Evolutionary conservation across 2,888 invertebrate genomes (phyloP).

Genomic region (Lysandra coridon): DNA sequence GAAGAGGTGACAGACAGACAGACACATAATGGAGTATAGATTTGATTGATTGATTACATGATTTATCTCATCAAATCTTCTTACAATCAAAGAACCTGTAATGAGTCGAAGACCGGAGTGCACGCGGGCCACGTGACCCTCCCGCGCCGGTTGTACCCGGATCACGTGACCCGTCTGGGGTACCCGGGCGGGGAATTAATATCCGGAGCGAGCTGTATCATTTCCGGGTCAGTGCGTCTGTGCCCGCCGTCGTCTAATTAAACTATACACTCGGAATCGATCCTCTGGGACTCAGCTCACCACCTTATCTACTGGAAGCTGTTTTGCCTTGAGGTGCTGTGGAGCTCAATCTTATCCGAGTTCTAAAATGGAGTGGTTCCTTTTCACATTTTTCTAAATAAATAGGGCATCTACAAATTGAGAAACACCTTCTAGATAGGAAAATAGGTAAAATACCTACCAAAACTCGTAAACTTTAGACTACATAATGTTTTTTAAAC

Average conservation of each 20-base stretch:
- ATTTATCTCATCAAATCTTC: background rate
- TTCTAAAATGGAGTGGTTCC: background rate
- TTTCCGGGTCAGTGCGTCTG: constrained; percentile 39
- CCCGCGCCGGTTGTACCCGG: background rate
- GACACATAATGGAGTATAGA: no score
- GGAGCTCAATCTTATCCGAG: background rate
- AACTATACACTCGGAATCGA: constrained; percentile 38
- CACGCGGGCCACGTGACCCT: constrained; percentile 10
- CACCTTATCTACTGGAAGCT: background rate
- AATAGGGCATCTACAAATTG: no score
- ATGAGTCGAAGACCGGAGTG: background rate
- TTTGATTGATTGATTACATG: no score
- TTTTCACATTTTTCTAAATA: no score
- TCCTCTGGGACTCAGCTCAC: background rate
- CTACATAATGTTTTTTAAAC: no score
- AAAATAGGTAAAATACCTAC: no score
- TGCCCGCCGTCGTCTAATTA: constrained; percentile 26
- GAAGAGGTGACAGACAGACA: no score
- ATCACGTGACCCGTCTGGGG: constrained; percentile 24
- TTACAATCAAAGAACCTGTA: background rate
- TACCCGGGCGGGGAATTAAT: constrained; percentile 36
- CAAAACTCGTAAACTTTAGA: no score
- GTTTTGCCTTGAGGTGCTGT: background rate
- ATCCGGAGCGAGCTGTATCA: constrained; percentile 38
- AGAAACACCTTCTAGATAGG: no score